Conservation (phyloP, 2,113 vertebrate genomes). For the Conger conger region DNA sequence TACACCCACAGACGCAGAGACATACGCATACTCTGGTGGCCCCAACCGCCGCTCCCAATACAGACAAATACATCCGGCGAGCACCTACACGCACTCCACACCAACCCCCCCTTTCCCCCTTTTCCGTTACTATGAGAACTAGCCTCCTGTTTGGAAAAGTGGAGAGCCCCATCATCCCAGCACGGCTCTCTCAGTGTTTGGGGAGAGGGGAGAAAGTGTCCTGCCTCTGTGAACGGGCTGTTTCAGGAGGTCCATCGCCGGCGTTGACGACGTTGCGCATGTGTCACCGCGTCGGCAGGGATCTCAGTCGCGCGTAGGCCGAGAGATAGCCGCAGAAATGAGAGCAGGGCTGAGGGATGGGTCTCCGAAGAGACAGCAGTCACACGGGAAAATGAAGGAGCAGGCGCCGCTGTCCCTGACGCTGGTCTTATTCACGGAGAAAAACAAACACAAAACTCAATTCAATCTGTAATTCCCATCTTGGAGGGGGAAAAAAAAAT, state of each 20-base stretch:
- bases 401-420: slow-evolving; percentile 19
- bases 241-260: not conserved
- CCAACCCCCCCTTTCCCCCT: not conserved
- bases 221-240: not conserved
- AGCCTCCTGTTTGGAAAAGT: not conserved
- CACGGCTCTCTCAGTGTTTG: not conserved
- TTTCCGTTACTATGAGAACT: not conserved
- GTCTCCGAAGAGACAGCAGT: not conserved
- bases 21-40: no score
- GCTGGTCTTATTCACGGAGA: slow-evolving; percentile 5
- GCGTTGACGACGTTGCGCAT: not conserved
- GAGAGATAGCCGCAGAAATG: not conserved
- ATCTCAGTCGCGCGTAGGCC: not conserved
- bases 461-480: slow-evolving; percentile 20
- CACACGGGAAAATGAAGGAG: not conserved
- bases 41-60: no score
- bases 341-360: not conserved
- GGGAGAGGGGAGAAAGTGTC: not conserved
- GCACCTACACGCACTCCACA: not conserved
- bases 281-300: not conserved
- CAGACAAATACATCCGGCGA: not conserved
- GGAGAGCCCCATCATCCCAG: not conserved
- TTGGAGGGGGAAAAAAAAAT: slow-evolving; percentile 19
- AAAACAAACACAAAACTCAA: slow-evolving; percentile 21
- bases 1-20: not conserved